These are phyloP conservation scores for Arctocebus calabarensis DNA, from an alignment of 2,797 vertebrate species.

Conservation along the genomic window DNA sequence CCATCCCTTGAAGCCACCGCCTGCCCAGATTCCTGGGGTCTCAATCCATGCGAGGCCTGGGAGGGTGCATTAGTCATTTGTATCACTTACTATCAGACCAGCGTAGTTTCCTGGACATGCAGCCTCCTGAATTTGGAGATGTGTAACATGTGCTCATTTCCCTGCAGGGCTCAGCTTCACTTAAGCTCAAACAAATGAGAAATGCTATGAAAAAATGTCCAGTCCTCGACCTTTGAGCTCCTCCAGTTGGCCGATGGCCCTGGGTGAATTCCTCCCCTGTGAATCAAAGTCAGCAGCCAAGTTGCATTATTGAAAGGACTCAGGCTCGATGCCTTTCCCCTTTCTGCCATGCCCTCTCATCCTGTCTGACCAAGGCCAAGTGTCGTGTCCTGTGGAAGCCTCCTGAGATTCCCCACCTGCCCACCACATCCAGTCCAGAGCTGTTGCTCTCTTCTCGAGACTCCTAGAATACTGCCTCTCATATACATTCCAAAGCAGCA, in stretches of 20 bases:
- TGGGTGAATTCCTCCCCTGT: conserved; percentile 82
- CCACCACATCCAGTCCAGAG: not conserved
- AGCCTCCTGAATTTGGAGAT: conserved; percentile 84
- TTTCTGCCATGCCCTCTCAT: not conserved
- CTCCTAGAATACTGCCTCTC: not conserved
- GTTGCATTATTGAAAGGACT: conserved; percentile 71
- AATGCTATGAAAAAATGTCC: conserved; percentile 72
- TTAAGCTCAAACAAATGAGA: conserved; percentile 87
- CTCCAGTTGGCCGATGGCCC: conserved; percentile 85
- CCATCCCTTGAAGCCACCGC: not conserved
- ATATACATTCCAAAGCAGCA: not conserved
- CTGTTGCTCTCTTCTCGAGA: not conserved
- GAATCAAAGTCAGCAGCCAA: conserved; percentile 84
- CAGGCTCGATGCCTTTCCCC: not conserved
- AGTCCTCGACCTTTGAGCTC: conserved; percentile 83
- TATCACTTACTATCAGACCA: conserved; percentile 84
- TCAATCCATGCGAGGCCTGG: conserved; percentile 59
- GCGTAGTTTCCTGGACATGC: conserved; percentile 85
- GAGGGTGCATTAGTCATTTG: conserved; percentile 85
- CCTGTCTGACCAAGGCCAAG: not conserved
- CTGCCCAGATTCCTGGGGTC: conserved; percentile 55
- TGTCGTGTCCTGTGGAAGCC: not conserved
- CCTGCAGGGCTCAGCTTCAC: conserved; percentile 85
- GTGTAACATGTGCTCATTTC: conserved; percentile 86
- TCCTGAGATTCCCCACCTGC: not conserved